Percentiles rank a stretch among this genome's conserved stretches.
Evolutionary conservation across 2,797 vertebrate species (phyloP).

Genomic region (Coluber constrictor): DNA sequence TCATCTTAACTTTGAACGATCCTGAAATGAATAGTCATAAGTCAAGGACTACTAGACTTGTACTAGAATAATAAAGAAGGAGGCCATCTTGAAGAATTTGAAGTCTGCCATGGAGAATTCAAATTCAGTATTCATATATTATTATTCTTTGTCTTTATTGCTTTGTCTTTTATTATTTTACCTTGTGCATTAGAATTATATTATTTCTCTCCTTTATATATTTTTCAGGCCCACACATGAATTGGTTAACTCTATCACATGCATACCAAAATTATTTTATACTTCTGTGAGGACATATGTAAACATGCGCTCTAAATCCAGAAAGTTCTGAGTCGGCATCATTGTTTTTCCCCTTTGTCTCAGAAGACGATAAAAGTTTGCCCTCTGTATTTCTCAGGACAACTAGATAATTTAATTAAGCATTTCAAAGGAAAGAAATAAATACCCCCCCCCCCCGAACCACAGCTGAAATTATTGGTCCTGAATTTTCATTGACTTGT

Average conservation of each 20-base stretch:
- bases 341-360: background rate
- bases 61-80: background rate
- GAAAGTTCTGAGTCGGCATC: background rate
- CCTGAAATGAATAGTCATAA: background rate
- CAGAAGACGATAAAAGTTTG: background rate
- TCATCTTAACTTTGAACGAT: background rate
- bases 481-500: conserved; percentile 59
- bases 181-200: background rate
- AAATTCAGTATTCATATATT: background rate
- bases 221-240: background rate
- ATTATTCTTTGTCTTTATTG: background rate
- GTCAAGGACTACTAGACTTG: background rate
- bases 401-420: background rate
- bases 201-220: background rate
- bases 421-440: conserved; percentile 8
- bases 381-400: background rate
- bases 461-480: conserved; percentile 43
- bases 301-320: background rate
- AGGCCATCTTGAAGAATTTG: background rate
- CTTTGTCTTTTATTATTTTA: background rate
- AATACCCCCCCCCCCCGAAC: conserved; percentile 8
- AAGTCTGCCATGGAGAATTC: background rate
- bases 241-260: background rate
- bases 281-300: background rate
- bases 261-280: background rate